A percentile compares a stretch with the other conserved stretches of the same genome.
phyloP scores from a whole-genome alignment of 1,140 invertebrate genomes.

The Carposina sasakii region DNA sequence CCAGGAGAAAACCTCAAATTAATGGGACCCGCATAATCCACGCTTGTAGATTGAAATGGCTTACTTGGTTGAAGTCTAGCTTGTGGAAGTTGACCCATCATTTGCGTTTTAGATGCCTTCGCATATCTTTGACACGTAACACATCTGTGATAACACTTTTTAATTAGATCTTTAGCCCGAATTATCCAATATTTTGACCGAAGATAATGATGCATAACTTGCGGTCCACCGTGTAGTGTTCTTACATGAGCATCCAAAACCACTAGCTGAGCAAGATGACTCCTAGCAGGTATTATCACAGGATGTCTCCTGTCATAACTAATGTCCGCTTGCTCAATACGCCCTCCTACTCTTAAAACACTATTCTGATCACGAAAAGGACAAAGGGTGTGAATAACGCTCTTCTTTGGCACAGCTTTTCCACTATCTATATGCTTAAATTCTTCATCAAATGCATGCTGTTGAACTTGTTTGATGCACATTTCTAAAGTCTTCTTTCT shows the following conservation, averaged over 20 bases:
- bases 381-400: constrained; percentile 4
- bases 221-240: constrained; percentile 31
- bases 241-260: constrained; percentile 23
- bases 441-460: neutral
- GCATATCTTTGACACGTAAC: constrained; percentile 21
- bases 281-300: constrained; percentile 9
- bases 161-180: constrained; percentile 15
- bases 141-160: constrained; percentile 22
- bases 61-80: constrained; percentile 19
- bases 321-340: neutral
- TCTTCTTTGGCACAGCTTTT: constrained; percentile 2
- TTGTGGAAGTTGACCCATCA: constrained; percentile 35
- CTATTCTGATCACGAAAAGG: constrained; percentile 7
- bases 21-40: constrained; percentile 41
- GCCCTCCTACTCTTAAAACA: constrained; percentile 6
- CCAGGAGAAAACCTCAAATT: constrained; percentile 9
- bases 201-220: constrained; percentile 25
- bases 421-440: constrained; percentile 2
- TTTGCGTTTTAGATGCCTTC: constrained; percentile 4
- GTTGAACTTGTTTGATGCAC: constrained; percentile 9
- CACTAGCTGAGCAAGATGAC: constrained; percentile 13
- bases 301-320: constrained; percentile 8
- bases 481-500: neutral
- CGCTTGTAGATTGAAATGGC: constrained; percentile 32
- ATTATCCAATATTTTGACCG: constrained; percentile 34